Conservation (phyloP, 2,113 vertebrate genomes). For the Urocynchramus pylzowi region DNA sequence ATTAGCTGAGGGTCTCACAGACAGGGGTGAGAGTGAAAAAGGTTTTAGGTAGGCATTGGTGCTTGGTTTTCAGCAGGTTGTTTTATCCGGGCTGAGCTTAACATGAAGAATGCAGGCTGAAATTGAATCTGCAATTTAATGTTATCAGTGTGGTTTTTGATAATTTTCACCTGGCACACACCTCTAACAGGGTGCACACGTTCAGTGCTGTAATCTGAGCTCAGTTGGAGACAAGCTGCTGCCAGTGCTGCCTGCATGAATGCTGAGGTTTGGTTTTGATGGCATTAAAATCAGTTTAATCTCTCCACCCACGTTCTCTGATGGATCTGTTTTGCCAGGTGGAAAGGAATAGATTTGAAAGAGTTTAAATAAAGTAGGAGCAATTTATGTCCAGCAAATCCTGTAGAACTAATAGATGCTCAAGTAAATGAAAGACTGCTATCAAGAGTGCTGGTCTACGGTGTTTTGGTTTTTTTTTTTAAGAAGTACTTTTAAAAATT, state of each 20-base stretch:
- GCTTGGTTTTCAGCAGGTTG: background rate
- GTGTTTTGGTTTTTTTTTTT: background rate
- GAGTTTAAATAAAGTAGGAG: background rate
- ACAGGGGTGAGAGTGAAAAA: background rate
- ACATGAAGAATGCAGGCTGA: rapidly evolving
- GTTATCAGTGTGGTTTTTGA: background rate
- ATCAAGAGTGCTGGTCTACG: background rate
- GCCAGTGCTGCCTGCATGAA: background rate
- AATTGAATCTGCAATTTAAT: background rate
- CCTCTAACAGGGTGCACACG: rapidly evolving
- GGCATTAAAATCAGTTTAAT: background rate
- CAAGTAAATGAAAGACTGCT: background rate
- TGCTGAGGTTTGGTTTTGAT: background rate
- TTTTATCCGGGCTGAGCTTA: background rate
- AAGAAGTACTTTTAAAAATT: background rate
- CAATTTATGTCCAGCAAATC: background rate
- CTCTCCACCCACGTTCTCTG: background rate
- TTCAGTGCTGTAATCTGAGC: rapidly evolving
- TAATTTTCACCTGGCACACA: background rate
- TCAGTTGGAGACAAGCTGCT: background rate
- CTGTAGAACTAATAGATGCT: background rate
- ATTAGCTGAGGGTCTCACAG: background rate
- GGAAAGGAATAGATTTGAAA: background rate
- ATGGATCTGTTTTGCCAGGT: background rate
- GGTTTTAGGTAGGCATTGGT: rapidly evolving